Percentiles rank a stretch among this genome's conserved stretches.
Evolutionary conservation across 2,888 invertebrate species (phyloP).

Genomic region (Drosophila borborema): DNA sequence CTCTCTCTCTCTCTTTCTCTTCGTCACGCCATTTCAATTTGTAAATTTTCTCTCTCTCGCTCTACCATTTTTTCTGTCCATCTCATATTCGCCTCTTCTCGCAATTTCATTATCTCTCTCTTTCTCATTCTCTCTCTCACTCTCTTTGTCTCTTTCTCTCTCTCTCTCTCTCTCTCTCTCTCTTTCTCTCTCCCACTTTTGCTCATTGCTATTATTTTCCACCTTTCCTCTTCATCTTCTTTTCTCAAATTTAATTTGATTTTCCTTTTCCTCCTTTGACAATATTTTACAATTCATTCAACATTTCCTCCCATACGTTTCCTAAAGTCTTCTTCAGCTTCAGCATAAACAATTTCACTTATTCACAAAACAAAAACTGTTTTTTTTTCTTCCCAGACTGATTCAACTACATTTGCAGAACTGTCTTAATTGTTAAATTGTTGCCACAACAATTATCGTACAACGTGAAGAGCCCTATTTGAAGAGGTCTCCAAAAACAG

Average conservation of each 20-base stretch:
- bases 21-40: no score
- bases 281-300: no score
- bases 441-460: not conserved
- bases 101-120: no score
- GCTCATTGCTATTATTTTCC: not conserved
- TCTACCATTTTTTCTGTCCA: no score
- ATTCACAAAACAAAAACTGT: not conserved
- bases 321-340: not conserved
- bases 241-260: no score
- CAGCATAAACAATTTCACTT: not conserved
- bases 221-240: no score
- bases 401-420: slow-evolving; percentile 9
- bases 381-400: not conserved
- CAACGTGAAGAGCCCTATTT: not conserved
- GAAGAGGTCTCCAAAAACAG: slow-evolving; percentile 28
- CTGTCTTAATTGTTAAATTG: not conserved
- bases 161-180: not conserved
- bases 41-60: no score
- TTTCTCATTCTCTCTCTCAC: not conserved
- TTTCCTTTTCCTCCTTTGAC: no score
- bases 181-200: no score
- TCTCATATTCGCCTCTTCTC: no score
- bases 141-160: not conserved
- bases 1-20: not conserved
- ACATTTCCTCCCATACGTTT: no score